These are phyloP conservation scores for Drosophila anceps DNA, from an alignment of 2,888 invertebrate genomes.

Conservation along the genomic window DNA sequence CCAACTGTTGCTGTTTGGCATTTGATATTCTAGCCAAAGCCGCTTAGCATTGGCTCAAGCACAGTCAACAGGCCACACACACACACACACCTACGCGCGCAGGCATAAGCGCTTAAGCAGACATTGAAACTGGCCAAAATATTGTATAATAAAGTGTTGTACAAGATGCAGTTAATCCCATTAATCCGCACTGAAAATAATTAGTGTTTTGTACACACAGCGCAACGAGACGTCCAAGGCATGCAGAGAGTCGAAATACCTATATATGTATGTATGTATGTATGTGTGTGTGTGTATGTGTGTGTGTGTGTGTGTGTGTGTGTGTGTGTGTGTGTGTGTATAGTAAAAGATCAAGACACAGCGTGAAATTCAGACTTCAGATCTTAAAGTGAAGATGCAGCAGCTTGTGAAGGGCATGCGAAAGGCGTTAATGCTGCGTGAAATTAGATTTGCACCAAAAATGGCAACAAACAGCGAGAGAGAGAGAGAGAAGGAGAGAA, in stretches of 20 bases:
- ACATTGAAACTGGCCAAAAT: slow-evolving; percentile 53
- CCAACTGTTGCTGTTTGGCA: slow-evolving; percentile 52
- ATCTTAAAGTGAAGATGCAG: slow-evolving; percentile 25
- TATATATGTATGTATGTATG: too few relatives aligned
- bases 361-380: slow-evolving; percentile 32
- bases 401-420: slow-evolving; percentile 67
- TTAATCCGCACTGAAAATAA: slow-evolving; percentile 84
- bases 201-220: slow-evolving; percentile 82
- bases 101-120: slow-evolving; percentile 29
- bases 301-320: not conserved
- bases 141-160: slow-evolving; percentile 79
- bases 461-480: slow-evolving; percentile 37
- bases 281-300: not conserved
- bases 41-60: slow-evolving; percentile 41
- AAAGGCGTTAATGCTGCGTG: slow-evolving; percentile 85
- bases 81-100: slow-evolving; percentile 16
- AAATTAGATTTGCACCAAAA: slow-evolving; percentile 85
- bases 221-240: slow-evolving; percentile 37
- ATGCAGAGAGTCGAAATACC: slow-evolving; percentile 3
- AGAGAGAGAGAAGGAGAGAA: not conserved
- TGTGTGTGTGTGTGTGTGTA: not conserved
- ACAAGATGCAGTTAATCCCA: slow-evolving; percentile 81
- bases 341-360: slow-evolving; percentile 49
- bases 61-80: slow-evolving; percentile 14
- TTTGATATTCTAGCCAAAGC: slow-evolving; percentile 32